Conservation (phyloP, 1,140 invertebrate species). For the Harpegnathos saltator region DNA sequence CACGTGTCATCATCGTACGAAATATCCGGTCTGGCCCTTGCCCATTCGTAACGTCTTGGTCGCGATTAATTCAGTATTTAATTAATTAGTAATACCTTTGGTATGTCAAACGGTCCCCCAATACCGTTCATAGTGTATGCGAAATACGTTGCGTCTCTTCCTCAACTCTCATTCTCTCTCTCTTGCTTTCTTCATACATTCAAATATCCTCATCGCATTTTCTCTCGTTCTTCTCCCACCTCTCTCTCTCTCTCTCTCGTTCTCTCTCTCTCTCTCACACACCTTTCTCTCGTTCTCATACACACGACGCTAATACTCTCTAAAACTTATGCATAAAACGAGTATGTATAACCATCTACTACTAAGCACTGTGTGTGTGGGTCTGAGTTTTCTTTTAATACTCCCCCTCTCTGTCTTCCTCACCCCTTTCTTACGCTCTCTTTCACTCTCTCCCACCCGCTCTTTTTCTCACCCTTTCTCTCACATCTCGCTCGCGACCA, state of each 20-base stretch:
- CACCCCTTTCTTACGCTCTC: neutral
- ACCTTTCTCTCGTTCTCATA: conserved; percentile 28
- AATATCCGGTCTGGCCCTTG: no score
- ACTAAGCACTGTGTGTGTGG: conserved; percentile 59
- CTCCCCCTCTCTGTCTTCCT: conserved; percentile 9
- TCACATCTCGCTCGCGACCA: conserved; percentile 22
- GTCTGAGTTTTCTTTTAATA: conserved; percentile 50
- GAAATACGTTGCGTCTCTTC: conserved; percentile 1
- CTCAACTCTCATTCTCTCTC: neutral
- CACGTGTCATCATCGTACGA: neutral
- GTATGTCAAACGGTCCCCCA: neutral
- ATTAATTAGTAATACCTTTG: conserved; percentile 22
- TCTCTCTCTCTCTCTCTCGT: conserved; percentile 23
- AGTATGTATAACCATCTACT: conserved; percentile 75
- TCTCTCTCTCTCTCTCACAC: conserved; percentile 31
- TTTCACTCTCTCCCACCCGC: conserved; percentile 23
- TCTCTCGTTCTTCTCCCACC: conserved; percentile 14
- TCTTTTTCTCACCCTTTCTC: neutral
- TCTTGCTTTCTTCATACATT: conserved; percentile 1
- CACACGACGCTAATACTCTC: conserved; percentile 70
- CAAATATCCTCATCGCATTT: conserved; percentile 23
- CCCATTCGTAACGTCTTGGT: no score
- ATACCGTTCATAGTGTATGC: neutral
- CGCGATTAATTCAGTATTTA: conserved; percentile 11
- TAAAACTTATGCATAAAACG: conserved; percentile 77